Conservation (phyloP, 2,797 vertebrate genomes). For the Aeoliscus strigatus region DNA sequence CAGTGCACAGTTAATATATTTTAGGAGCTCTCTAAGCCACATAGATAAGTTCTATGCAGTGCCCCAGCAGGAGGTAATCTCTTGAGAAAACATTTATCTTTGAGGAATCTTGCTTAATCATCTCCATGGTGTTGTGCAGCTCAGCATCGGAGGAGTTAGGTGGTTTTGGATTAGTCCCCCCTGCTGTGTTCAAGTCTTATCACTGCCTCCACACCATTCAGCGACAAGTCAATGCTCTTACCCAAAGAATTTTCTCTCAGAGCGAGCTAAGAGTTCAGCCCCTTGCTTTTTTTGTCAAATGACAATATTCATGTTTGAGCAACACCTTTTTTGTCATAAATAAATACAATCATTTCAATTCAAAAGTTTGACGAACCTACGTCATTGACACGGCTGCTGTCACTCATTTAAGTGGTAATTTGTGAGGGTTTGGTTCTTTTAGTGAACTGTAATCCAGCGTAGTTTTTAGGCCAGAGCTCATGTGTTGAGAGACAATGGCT, state of each 20-base stretch:
- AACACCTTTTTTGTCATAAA: too few species aligned
- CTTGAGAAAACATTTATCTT: conserved; percentile 65
- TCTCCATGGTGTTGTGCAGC: conserved; percentile 62
- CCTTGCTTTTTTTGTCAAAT: conserved; percentile 48
- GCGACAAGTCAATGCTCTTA: conserved; percentile 61
- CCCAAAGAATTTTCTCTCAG: conserved; percentile 40
- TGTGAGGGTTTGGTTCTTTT: conserved; percentile 6
- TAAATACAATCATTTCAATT: conserved; percentile 31
- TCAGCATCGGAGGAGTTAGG: conserved; percentile 67
- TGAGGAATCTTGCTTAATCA: conserved; percentile 69
- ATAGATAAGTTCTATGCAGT: conserved; percentile 40
- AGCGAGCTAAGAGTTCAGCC: conserved; percentile 38
- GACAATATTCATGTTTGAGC: conserved; percentile 39
- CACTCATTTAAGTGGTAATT: conserved; percentile 14
- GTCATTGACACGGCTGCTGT: neutral
- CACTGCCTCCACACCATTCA: conserved; percentile 61
- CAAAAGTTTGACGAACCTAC: conserved; percentile 2
- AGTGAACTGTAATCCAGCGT: too few species aligned
- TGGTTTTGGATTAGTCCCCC: conserved; percentile 68
- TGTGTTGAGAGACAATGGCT: conserved; percentile 48
- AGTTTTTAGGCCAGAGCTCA: conserved; percentile 27
- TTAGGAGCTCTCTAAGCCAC: conserved; percentile 37
- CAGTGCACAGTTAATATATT: conserved; percentile 40
- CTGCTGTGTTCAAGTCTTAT: conserved; percentile 69
- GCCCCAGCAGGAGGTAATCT: conserved; percentile 62